Percentiles rank a stretch among this genome's conserved stretches.
Conservation (phyloP, 1,140 invertebrate genomes). For the Brachionus angularis region DNA sequence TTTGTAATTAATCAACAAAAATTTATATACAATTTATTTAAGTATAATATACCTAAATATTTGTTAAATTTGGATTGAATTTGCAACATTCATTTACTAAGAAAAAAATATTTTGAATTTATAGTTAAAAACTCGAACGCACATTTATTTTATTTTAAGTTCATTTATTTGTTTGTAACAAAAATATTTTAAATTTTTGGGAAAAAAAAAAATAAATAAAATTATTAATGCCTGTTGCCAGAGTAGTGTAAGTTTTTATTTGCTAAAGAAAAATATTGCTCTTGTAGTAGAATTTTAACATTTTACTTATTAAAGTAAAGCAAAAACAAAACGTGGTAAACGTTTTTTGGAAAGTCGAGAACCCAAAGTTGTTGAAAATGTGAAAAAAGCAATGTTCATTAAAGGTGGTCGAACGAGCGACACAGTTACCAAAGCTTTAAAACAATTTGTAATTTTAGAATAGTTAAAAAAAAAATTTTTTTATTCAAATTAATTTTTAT, state of each 20-base stretch:
- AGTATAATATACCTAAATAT: no score
- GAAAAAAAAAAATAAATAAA: background rate
- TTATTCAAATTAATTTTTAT: conserved; percentile 41
- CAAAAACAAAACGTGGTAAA: conserved; percentile 81
- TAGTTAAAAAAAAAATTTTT: background rate
- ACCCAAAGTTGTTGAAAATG: conserved; percentile 81
- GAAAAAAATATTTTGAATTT: no score
- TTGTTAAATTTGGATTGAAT: no score
- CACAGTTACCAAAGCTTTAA: conserved; percentile 69
- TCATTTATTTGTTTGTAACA: background rate
- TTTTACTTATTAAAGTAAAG: conserved; percentile 62
- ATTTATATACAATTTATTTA: no score
- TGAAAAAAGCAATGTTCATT: conserved; percentile 77
- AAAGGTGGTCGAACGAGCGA: conserved; percentile 78
- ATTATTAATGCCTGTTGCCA: conserved; percentile 2
- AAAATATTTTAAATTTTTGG: background rate
- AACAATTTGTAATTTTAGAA: conserved; percentile 71
- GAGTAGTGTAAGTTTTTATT: conserved; percentile 18
- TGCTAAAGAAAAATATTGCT: background rate
- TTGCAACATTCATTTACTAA: no score
- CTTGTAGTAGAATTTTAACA: background rate
- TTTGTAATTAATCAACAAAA: no score
- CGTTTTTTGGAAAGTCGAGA: conserved; percentile 72
- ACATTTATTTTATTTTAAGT: conserved; percentile 20
- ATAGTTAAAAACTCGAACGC: no score